phyloP scores from a whole-genome alignment of 2,888 invertebrate species.

The Belgica antarctica region DNA sequence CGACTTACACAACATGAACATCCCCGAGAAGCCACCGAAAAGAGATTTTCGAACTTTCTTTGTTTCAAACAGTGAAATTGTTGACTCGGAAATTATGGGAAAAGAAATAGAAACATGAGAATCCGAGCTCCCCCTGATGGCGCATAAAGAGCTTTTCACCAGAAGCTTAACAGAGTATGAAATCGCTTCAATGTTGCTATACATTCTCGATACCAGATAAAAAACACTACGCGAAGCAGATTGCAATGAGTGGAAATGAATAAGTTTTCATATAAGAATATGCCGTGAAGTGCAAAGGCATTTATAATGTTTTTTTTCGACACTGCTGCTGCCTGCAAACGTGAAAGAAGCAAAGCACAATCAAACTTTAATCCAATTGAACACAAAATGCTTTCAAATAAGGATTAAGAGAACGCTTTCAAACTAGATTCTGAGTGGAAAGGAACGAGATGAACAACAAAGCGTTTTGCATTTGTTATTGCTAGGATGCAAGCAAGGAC shows the following conservation, averaged over 20 bases:
- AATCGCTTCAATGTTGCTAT: no score
- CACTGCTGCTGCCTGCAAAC: background rate
- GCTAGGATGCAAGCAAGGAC: no score
- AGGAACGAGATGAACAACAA: no score
- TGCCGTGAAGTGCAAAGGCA: conserved; percentile 9
- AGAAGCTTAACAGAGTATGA: conserved; percentile 11
- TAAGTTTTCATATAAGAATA: background rate
- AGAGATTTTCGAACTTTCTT: background rate
- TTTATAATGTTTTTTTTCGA: background rate
- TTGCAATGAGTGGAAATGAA: background rate
- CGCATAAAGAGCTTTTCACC: conserved; percentile 9
- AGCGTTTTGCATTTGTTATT: conserved; percentile 33
- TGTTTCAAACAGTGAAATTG: background rate
- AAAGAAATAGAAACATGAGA: background rate
- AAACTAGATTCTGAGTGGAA: conserved; percentile 35
- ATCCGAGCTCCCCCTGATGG: background rate
- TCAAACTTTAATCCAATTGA: conserved; percentile 37
- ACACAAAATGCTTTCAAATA: conserved; percentile 35
- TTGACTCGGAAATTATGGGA: background rate
- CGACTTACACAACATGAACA: background rate
- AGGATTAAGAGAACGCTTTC: conserved; percentile 29
- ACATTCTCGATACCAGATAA: no score
- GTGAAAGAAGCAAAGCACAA: conserved; percentile 1
- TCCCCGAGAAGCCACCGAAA: background rate
- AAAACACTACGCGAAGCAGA: background rate